Evolutionary conservation across 2,888 invertebrate genomes (phyloP), one percentile per base, ranked within the genome.

Genomic region (Limenitis arthemis): DNA sequence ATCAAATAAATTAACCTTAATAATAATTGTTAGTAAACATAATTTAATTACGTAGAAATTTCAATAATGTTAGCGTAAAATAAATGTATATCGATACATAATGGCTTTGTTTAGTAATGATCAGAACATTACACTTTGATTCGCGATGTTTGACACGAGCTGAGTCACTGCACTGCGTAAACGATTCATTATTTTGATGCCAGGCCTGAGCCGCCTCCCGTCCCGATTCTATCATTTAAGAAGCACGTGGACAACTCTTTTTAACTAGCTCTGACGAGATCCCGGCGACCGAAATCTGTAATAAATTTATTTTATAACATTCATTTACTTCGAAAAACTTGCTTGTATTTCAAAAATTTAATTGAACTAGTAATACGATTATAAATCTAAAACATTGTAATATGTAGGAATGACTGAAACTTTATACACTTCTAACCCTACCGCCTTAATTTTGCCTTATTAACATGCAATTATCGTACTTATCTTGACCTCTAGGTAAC

Each of bases 131-230:
- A 53, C 42, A 52, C 40, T 57, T 53, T 46, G 50, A 44, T 57
- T 52, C 31, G 42, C 52, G 54, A 52, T 51, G 48, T 59, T 56
- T 52, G 59, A 55, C 55, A 52, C 44, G 30, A 56, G 55, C 56
- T 60, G 61, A 65, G 56, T 64, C 63, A 63, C 52, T 51, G 49
- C 41, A 30, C 51, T 47, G 46, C 44, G 51, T 49, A 46, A 42
- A 47, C 54, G 40, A 47, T 46, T 41, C 44, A 51, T 47, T 51
- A 59, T 51, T 57, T 47, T 53, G 42, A 51, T 28, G 49, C 40
- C 31, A 30, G 9, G 20, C 28, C 33, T 34, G 44, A 49, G 46
- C 39, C 46, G 34, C 31, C 43, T n/a, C 51, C 44, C 29, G 28
- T 39, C 36, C 32, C 36, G 49, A 31, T 41, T 32, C 43, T 52